Base-by-base conservation (phyloP, 1,140 invertebrate species). In the Bicyclus anynana region DNA sequence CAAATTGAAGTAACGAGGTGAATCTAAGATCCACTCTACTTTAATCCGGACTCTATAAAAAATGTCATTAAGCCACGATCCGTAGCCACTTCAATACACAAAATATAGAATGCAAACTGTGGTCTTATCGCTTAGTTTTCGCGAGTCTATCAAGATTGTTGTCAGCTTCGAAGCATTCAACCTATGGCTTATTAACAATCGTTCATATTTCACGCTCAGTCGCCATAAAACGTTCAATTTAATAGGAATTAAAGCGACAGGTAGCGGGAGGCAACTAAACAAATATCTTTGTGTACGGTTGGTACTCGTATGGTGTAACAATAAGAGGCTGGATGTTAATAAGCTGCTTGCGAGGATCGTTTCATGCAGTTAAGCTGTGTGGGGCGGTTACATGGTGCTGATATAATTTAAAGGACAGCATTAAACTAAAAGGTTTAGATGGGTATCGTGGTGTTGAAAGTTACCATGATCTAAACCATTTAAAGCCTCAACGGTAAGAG, bases 331-430 rank as follows among this genome's bases (percentile, higher is more conserved):
- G 44, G 21, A 59, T 52, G 65, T 69, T 62, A 62, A 67, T 68
- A 66, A 62, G 53, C 21, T 52, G 33, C 63, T 56, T 57, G 61
- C 53, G 26, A 21, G 52, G 52, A 52, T 56, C 35, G 64, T 56
- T 53, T 66, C 62, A 53, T 61, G 51, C 38, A 42, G 57, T 69
- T 71, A 73, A 73, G 64, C 59, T 65, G 53, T 37, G 42, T 7
- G 52, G 13, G 1, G 14, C 23, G 62, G 5, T 69, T 59, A 72
- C 74, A 76, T 73, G 61, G 10, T 27, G 59, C 16, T 27, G 21
- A 4, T 23, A 7, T 23, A 23, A 23, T 23, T 23, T 4, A 23
- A 16, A 16, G 5, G 16, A 16, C n/a, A 16, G 4, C 7, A 38
- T 3, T 2, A 40, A 16, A 16, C 2, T 40, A 40, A 40, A 40